phyloP scores from a whole-genome alignment of 30 jellyfish, hydroid and myxozoan species.

The Nemopilema nomurai region DNA sequence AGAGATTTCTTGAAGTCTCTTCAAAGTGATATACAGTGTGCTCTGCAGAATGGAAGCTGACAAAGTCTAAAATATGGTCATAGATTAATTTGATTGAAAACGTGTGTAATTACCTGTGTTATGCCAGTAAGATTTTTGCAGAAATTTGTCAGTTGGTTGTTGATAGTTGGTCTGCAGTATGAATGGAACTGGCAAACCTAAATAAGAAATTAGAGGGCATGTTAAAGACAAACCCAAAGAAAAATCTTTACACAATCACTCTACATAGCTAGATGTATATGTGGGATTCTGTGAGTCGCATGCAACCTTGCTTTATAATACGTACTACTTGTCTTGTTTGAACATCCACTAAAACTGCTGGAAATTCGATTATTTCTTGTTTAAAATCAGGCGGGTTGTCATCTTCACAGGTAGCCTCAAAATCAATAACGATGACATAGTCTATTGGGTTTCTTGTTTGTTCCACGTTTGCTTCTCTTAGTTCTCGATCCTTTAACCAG shows the following conservation, averaged over 20 bases:
- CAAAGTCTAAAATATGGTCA: no score
- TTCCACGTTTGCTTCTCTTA: conserved; percentile 43
- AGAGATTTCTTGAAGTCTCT: no score
- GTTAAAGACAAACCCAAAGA: not conserved
- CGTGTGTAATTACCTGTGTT: conserved; percentile 52
- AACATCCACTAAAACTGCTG: conserved; percentile 77
- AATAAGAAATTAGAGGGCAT: not conserved
- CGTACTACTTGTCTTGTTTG: conserved; percentile 56
- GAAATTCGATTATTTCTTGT: conserved; percentile 96
- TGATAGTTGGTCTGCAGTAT: conserved; percentile 75
- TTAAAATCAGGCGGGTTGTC: conserved; percentile 74
- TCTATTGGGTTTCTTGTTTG: conserved; percentile 23
- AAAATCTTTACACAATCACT: no score
- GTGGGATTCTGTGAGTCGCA: no score
- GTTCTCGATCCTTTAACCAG: conserved; percentile 18
- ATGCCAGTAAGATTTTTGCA: conserved; percentile 80
- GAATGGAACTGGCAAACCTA: conserved; percentile 80
- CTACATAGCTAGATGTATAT: no score
- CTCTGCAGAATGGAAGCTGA: no score
- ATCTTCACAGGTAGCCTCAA: conserved; percentile 95
- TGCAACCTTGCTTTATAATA: no score
- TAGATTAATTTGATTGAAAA: not conserved
- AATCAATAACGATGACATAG: conserved; percentile 72
- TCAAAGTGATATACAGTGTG: no score
- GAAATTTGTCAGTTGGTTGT: conserved; percentile 55